Evolutionary conservation across 2,888 invertebrate species (phyloP).

Genomic region (Digitonthophagus gazella): DNA sequence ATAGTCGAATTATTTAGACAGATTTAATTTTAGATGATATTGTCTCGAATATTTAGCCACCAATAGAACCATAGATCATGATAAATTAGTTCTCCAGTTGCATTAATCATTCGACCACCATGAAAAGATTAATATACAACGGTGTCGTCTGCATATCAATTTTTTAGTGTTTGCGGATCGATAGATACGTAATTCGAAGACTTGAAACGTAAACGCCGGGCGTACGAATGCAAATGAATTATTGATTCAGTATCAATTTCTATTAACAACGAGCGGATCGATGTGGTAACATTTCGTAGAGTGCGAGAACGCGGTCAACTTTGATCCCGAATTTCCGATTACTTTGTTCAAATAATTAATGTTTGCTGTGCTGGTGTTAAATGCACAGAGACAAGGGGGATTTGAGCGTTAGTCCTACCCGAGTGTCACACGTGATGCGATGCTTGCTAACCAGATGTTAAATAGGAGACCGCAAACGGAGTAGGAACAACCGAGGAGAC

Average conservation of each 20-base stretch:
- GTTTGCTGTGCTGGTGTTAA: background rate
- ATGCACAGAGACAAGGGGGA: background rate
- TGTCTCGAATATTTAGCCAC: too few relatives aligned
- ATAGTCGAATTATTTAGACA: too few relatives aligned
- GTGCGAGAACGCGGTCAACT: background rate
- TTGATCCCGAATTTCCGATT: background rate
- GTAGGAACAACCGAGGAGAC: background rate
- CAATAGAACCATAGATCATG: too few relatives aligned
- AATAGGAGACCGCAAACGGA: background rate
- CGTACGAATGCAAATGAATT: background rate
- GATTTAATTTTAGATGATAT: too few relatives aligned
- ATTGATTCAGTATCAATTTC: background rate
- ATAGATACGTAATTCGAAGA: too few relatives aligned
- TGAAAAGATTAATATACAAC: too few relatives aligned
- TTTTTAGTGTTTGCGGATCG: too few relatives aligned
- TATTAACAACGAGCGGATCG: too few relatives aligned
- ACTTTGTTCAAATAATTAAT: background rate
- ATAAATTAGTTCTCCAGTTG: too few relatives aligned
- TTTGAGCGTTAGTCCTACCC: background rate
- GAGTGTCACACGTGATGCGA: background rate
- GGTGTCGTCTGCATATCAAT: too few relatives aligned
- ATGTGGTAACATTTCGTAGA: background rate
- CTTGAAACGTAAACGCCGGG: too few relatives aligned
- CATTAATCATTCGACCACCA: too few relatives aligned
- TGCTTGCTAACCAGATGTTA: background rate